Percentiles rank a stretch among this genome's conserved stretches.
phyloP scores from a whole-genome alignment of 2,113 vertebrate genomes.

The Rhombomys opimus region DNA sequence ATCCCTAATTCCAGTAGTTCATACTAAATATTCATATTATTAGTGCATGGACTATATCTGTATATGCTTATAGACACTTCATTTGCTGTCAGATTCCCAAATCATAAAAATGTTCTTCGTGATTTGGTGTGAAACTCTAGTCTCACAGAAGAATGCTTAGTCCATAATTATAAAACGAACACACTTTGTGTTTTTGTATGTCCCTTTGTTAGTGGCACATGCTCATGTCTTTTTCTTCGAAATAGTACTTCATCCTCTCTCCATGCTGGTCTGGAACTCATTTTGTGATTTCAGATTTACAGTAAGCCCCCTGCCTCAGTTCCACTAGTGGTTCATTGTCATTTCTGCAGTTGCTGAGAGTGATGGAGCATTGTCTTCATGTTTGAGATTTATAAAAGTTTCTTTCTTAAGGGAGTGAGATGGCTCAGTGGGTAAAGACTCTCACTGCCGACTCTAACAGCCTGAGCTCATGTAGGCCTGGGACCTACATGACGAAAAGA shows the following conservation, averaged over 20 bases:
- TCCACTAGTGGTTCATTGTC: background rate
- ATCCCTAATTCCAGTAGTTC: background rate
- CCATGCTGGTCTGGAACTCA: background rate
- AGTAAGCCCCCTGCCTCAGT: background rate
- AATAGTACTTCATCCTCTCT: background rate
- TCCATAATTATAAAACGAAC: conserved; percentile 14
- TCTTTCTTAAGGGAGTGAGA: background rate
- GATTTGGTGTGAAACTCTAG: conserved; percentile 10
- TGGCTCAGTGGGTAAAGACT: background rate
- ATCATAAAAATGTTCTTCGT: conserved; percentile 36
- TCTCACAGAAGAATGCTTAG: background rate
- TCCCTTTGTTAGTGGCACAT: background rate
- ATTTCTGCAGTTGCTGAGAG: conserved; percentile 6
- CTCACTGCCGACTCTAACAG: background rate
- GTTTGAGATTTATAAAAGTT: background rate
- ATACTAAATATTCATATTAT: conserved; percentile 47
- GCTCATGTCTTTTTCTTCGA: background rate
- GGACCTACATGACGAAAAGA: background rate
- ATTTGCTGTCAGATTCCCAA: conserved; percentile 53
- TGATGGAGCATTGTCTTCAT: background rate
- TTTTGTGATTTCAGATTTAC: background rate
- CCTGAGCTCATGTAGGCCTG: background rate
- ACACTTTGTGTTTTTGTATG: conserved; percentile 40
- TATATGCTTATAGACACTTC: background rate
- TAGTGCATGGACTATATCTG: conserved; percentile 42